Conservation (phyloP, 2,888 invertebrate species). For the Ctena decussata region DNA sequence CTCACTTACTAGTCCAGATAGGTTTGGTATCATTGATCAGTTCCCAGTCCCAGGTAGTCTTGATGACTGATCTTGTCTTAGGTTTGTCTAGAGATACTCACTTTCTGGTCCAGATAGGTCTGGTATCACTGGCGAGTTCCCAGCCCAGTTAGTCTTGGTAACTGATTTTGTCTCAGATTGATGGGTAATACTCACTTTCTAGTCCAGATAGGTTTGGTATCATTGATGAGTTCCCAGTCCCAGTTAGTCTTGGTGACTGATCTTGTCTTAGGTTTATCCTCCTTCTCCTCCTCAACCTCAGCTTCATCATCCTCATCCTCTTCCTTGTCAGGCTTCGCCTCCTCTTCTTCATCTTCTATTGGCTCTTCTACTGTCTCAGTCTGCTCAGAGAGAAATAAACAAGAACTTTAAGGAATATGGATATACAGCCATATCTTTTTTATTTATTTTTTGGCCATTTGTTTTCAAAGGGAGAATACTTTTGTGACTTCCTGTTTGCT, state of each 20-base stretch:
- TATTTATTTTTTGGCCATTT: too few relatives aligned
- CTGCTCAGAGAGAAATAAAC: constrained; percentile 84
- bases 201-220: constrained; percentile 99
- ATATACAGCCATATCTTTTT: too few relatives aligned
- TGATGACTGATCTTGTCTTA: constrained; percentile 95
- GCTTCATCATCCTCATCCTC: constrained; percentile 83
- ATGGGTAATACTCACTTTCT: constrained; percentile 93
- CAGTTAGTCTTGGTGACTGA: constrained; percentile 97
- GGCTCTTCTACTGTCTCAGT: constrained; percentile 93
- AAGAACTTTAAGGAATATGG: too few relatives aligned
- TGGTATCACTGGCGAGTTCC: constrained; percentile 98
- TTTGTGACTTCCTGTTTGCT: too few relatives aligned
- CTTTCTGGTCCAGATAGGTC: constrained; percentile 99
- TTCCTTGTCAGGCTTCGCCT: constrained; percentile 80
- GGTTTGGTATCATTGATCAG: constrained; percentile 98
- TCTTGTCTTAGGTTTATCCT: constrained; percentile 92
- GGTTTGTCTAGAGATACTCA: constrained; percentile 89
- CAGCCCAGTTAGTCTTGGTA: constrained; percentile 99
- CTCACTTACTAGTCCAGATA: constrained; percentile 98
- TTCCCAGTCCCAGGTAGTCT: constrained; percentile 99
- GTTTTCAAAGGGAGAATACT: too few relatives aligned
- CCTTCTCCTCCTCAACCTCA: constrained; percentile 91
- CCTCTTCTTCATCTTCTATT: constrained; percentile 86
- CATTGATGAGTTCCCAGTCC: constrained; percentile 99
- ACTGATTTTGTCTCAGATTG: constrained; percentile 96